These are phyloP conservation scores for Thymelicus sylvestris DNA, from an alignment of 2,888 invertebrate species.

Conservation along the genomic window DNA sequence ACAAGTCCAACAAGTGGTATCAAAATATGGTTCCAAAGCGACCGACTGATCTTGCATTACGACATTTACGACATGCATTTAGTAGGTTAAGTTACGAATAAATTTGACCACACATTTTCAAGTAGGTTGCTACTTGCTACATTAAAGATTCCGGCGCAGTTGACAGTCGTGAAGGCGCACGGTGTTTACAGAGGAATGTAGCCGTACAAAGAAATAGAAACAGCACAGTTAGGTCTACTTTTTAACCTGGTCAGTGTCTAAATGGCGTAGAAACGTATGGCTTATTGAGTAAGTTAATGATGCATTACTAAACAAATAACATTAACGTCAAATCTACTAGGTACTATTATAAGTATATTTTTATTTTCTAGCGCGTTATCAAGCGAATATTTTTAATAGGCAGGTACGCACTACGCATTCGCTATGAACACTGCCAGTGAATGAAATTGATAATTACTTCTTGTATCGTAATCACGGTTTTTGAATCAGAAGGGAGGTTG, in stretches of 20 bases:
- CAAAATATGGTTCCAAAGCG: slow-evolving; percentile 42
- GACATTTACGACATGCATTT: slow-evolving; percentile 35
- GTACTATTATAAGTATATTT: no score
- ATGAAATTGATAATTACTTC: no score
- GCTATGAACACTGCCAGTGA: no score
- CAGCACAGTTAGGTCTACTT: slow-evolving; percentile 75
- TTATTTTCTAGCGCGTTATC: background rate
- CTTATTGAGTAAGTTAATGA: slow-evolving; percentile 42
- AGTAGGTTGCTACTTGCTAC: slow-evolving; percentile 36
- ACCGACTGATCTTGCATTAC: slow-evolving; percentile 31
- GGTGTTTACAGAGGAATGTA: slow-evolving; percentile 59
- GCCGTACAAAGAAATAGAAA: slow-evolving; percentile 60
- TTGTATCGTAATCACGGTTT: no score
- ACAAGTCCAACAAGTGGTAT: slow-evolving; percentile 43
- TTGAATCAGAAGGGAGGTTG: no score
- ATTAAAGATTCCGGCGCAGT: slow-evolving; percentile 39
- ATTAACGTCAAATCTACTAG: background rate
- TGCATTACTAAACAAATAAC: slow-evolving; percentile 14
- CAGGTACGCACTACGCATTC: no score
- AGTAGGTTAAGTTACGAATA: slow-evolving; percentile 35
- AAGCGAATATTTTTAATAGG: background rate
- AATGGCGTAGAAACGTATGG: slow-evolving; percentile 53
- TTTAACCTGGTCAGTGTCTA: slow-evolving; percentile 60
- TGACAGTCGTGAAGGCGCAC: slow-evolving; percentile 50
- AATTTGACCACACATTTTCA: slow-evolving; percentile 29